Percentiles rank a stretch among this genome's conserved stretches.
Conservation (phyloP, 2,113 vertebrate genomes). For the Heterotilapia buettikoferi region DNA sequence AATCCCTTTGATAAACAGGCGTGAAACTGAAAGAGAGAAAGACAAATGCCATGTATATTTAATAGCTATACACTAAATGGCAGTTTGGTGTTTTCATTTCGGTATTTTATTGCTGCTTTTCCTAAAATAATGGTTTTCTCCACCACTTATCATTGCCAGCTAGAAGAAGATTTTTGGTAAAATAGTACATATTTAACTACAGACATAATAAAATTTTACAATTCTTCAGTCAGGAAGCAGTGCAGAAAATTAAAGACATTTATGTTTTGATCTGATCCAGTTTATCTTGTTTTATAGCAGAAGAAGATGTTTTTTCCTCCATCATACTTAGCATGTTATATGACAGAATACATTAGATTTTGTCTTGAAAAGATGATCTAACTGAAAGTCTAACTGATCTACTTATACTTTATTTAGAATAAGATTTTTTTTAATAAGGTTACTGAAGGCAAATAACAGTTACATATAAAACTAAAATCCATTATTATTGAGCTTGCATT, state of each 20-base stretch:
- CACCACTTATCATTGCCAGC: neutral
- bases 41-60: neutral
- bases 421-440: neutral
- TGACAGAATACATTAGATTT: rapidly evolving
- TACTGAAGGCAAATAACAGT: neutral
- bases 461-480: neutral
- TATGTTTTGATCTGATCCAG: neutral
- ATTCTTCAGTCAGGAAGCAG: neutral
- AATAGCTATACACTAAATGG: neutral
- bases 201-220: neutral
- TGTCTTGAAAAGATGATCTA: neutral
- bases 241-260: neutral
- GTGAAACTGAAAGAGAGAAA: no score
- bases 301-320: neutral
- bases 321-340: neutral
- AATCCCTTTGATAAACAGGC: no score
- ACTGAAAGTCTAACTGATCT: rapidly evolving
- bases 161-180: neutral
- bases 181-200: neutral
- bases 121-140: neutral
- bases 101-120: neutral
- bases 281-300: neutral
- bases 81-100: neutral
- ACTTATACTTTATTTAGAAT: neutral
- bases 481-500: neutral